Evolutionary conservation across 2,888 invertebrate genomes (phyloP).

Genomic region (Agonopterix alstromeriana): DNA sequence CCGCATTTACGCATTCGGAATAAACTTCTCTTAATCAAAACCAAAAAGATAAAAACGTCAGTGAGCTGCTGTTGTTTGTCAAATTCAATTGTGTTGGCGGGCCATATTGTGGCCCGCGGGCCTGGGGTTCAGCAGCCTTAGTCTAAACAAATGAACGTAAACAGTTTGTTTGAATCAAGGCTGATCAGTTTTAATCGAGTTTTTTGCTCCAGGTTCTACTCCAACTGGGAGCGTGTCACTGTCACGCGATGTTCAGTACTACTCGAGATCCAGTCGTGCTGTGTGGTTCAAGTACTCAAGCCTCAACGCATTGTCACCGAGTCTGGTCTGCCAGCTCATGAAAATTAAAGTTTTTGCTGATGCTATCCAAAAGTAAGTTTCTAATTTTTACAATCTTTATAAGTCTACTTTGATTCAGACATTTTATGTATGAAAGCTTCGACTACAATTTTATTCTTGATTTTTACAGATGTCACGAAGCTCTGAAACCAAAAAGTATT

Average conservation of each 20-base stretch:
- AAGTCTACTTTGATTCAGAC: neutral
- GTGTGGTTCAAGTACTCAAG: slow-evolving; percentile 84
- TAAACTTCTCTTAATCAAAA: too few relatives aligned
- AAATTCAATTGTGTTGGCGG: too few relatives aligned
- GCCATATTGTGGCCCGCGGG: too few relatives aligned
- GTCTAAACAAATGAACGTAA: neutral
- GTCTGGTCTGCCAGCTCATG: slow-evolving; percentile 77
- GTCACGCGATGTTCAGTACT: slow-evolving; percentile 75
- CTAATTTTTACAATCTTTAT: neutral
- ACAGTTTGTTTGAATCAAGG: neutral
- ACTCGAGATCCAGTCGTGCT: slow-evolving; percentile 80
- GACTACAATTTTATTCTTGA: neutral
- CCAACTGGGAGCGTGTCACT: slow-evolving; percentile 50
- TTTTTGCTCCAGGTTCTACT: slow-evolving; percentile 37
- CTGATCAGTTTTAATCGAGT: neutral
- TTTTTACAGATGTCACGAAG: neutral
- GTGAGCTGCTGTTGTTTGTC: too few relatives aligned
- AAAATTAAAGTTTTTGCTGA: slow-evolving; percentile 67
- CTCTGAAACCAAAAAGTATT: neutral
- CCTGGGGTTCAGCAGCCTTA: too few relatives aligned
- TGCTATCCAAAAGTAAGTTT: slow-evolving; percentile 40
- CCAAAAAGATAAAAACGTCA: too few relatives aligned
- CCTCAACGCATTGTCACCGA: slow-evolving; percentile 80
- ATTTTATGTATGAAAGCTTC: neutral
- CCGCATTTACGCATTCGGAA: too few relatives aligned